Percentiles rank a stretch among this genome's conserved stretches.
Conservation (phyloP, 2,797 vertebrate species). For the Crypturellus tataupa region DNA sequence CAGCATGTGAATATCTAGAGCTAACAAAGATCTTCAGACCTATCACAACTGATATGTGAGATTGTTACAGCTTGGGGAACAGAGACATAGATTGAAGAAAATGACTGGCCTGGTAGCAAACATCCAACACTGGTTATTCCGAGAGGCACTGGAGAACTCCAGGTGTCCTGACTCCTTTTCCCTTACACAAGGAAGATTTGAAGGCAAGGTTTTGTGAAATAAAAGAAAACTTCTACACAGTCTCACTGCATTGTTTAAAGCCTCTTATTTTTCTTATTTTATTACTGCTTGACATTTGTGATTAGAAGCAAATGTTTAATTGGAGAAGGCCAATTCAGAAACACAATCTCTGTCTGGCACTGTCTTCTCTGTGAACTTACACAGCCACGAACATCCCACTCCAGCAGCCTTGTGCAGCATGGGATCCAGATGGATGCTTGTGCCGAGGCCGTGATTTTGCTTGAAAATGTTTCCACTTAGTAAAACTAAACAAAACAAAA, state of each 20-base stretch:
- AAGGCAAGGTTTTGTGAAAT: not conserved
- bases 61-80: not conserved
- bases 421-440: not conserved
- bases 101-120: not conserved
- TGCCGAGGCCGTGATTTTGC: not conserved
- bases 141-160: not conserved
- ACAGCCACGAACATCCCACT: not conserved
- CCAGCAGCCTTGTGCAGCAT: not conserved
- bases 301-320: conserved; percentile 18
- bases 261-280: not conserved
- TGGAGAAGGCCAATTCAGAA: not conserved
- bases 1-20: not conserved
- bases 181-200: not conserved
- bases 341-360: not conserved
- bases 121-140: not conserved
- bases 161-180: not conserved
- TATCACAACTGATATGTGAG: not conserved
- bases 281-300: not conserved
- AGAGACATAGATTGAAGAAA: not conserved
- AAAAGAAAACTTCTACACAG: not conserved
- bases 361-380: not conserved
- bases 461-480: not conserved
- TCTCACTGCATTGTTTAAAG: not conserved
- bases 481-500: not conserved
- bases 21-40: not conserved